Percentiles rank a stretch among this genome's conserved stretches.
Evolutionary conservation across 2,113 vertebrate species (phyloP).

Genomic region (Indicator indicator): DNA sequence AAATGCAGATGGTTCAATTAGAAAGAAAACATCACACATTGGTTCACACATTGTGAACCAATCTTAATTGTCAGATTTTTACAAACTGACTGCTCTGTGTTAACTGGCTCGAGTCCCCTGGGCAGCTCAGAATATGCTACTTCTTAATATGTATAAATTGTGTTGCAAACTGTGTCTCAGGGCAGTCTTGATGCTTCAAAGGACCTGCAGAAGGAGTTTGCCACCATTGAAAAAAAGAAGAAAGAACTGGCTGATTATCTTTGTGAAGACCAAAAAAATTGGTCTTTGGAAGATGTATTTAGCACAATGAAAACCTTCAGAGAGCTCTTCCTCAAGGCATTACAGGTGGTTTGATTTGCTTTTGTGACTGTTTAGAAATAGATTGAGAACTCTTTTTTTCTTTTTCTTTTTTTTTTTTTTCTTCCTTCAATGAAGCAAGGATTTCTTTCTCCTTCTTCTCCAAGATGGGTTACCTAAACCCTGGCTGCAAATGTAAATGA

Average conservation of each 20-base stretch:
- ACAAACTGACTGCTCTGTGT: neutral
- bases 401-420: too few species aligned
- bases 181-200: constrained; percentile 71
- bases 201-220: constrained; percentile 75
- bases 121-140: neutral
- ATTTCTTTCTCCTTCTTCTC: neutral
- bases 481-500: neutral
- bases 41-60: neutral
- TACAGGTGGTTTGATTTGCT: constrained; percentile 87
- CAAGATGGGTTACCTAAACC: neutral
- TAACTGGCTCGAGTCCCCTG: neutral
- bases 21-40: neutral
- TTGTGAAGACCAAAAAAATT: constrained; percentile 84
- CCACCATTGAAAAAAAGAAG: constrained; percentile 77
- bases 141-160: neutral
- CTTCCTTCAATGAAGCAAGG: neutral
- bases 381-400: neutral
- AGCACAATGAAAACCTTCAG: constrained; percentile 88
- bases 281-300: constrained; percentile 89
- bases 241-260: constrained; percentile 86
- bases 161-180: constrained; percentile 67
- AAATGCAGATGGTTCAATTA: neutral
- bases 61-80: neutral
- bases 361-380: constrained; percentile 1
- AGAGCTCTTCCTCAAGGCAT: constrained; percentile 83